Evolutionary conservation across 2,113 vertebrate genomes (phyloP).

Genomic region (Amphilophus citrinellus): DNA sequence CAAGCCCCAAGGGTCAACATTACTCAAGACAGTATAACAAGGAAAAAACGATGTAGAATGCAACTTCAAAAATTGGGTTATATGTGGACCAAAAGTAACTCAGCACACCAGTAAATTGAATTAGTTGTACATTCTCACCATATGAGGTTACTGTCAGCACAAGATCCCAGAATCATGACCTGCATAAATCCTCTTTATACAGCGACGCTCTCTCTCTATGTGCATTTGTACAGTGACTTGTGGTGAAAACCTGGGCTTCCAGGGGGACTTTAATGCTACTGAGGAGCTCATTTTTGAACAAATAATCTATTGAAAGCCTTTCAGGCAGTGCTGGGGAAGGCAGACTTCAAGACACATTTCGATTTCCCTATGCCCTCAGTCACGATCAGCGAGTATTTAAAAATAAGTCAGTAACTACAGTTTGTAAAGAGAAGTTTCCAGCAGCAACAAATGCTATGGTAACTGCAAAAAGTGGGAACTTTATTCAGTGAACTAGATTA

Average conservation of each 20-base stretch:
- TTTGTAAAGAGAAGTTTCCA: neutral
- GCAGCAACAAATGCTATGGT: conserved; percentile 7
- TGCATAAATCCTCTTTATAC: neutral
- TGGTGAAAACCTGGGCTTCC: neutral
- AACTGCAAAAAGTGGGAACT: neutral
- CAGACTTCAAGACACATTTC: conserved; percentile 1
- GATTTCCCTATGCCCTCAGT: neutral
- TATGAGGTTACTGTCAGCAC: conserved; percentile 9
- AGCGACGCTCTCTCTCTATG: neutral
- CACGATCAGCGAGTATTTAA: neutral
- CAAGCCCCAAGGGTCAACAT: conserved; percentile 9
- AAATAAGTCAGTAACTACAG: neutral
- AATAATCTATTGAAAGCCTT: neutral
- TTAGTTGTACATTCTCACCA: conserved; percentile 12
- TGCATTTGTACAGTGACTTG: neutral
- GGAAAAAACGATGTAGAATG: conserved; percentile 12
- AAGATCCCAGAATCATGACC: neutral
- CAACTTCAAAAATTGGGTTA: conserved; percentile 27
- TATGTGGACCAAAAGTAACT: conserved; percentile 13
- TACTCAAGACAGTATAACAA: conserved; percentile 28
- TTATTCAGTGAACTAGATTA: neutral
- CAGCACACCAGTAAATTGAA: neutral
- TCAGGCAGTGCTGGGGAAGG: neutral
- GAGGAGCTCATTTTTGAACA: neutral
- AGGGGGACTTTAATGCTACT: neutral